These are phyloP conservation scores for Actinia tenebrosa DNA, from an alignment of 64 coral and sea anemone species.

Conservation along the genomic window DNA sequence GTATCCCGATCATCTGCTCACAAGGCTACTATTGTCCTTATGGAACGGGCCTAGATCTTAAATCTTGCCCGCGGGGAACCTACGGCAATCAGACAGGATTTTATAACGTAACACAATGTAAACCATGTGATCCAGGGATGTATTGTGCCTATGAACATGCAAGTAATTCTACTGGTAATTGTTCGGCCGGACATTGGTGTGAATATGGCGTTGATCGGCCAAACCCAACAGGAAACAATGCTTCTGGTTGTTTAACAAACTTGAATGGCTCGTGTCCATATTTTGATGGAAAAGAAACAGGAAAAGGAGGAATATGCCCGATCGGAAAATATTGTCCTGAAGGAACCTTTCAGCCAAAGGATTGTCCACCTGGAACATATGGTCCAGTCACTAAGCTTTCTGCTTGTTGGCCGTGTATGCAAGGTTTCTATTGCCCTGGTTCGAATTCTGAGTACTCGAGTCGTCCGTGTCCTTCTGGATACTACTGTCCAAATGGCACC, in stretches of 20 bases:
- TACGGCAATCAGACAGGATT: constrained; percentile 88
- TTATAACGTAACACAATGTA: constrained; percentile 74
- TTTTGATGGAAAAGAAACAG: constrained; percentile 88
- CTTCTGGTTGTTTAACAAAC: constrained; percentile 15
- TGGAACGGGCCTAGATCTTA: constrained; percentile 87
- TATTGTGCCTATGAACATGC: constrained; percentile 80
- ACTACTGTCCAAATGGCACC: constrained; percentile 85
- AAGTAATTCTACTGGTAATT: constrained; percentile 57
- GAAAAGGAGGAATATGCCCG: constrained; percentile 86
- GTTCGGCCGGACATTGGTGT: constrained; percentile 86
- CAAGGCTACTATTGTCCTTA: constrained; percentile 86
- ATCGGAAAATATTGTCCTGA: constrained; percentile 69
- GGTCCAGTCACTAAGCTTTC: constrained; percentile 67
- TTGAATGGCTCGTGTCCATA: constrained; percentile 67
- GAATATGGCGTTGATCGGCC: constrained; percentile 85
- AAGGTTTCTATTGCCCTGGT: constrained; percentile 83
- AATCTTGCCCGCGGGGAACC: constrained; percentile 86
- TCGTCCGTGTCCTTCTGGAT: constrained; percentile 69
- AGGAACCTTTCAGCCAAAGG: constrained; percentile 47
- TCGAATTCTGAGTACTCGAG: constrained; percentile 72
- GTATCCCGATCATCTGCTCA: constrained; percentile 68
- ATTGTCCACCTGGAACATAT: constrained; percentile 63
- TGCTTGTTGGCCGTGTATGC: constrained; percentile 50
- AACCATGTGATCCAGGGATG: constrained; percentile 83
- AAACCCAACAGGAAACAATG: constrained; percentile 72